phyloP scores from a whole-genome alignment of 2,113 vertebrate genomes.

The Scolopax mira region DNA sequence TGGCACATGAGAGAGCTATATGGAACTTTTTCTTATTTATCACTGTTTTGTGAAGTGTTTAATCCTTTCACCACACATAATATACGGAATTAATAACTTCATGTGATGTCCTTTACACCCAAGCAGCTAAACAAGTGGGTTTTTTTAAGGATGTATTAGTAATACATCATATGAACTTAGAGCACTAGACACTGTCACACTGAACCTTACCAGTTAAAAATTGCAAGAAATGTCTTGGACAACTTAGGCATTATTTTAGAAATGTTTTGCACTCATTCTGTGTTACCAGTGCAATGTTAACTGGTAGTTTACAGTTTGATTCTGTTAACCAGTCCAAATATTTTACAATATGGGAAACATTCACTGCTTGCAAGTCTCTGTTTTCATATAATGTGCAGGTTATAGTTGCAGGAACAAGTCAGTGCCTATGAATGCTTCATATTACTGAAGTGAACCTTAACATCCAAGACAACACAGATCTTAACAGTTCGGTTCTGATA shows the following conservation, averaged over 20 bases:
- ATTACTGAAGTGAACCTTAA: neutral
- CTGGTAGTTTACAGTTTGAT: neutral
- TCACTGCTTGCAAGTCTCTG: neutral
- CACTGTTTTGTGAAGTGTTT: neutral
- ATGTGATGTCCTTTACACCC: neutral
- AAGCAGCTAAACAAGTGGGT: neutral
- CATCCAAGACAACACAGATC: neutral
- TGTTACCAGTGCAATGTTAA: neutral
- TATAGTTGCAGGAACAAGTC: neutral
- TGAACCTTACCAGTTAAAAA: neutral
- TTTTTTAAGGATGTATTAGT: neutral
- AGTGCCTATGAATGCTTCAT: neutral
- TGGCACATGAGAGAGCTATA: neutral
- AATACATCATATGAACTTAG: neutral
- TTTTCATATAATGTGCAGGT: neutral
- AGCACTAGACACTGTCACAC: neutral
- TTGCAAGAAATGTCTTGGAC: neutral
- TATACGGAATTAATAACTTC: slow-evolving; percentile 3
- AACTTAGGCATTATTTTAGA: neutral
- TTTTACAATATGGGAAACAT: neutral
- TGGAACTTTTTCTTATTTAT: neutral
- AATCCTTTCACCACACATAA: neutral
- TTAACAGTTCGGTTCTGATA: neutral
- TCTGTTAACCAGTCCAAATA: neutral
- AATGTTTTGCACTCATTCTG: neutral